Evolutionary conservation across 2,797 vertebrate species (phyloP).

Genomic region (Premnoplex brunnescens): DNA sequence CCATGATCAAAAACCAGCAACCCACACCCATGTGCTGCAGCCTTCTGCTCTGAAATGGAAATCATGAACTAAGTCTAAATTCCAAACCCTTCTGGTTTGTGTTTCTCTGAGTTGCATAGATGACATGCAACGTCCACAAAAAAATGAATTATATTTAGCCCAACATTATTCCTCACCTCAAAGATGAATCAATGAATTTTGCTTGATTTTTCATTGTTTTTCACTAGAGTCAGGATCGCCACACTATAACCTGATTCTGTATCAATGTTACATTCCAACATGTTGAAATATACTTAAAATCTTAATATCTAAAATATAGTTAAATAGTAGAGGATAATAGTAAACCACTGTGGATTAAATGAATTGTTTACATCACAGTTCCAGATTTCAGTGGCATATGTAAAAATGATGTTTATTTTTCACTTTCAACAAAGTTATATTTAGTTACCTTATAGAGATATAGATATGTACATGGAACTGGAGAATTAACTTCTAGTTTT

Average conservation of each 20-base stretch:
- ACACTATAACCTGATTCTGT: neutral
- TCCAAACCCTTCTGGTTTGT: neutral
- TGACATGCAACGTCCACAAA: neutral
- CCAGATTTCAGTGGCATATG: neutral
- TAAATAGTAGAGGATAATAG: neutral
- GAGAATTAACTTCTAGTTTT: neutral
- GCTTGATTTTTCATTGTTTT: neutral
- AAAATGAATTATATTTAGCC: neutral
- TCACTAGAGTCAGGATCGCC: neutral
- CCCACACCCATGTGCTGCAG: neutral
- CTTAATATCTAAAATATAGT: neutral
- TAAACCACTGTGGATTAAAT: neutral
- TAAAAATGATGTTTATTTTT: neutral
- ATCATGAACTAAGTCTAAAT: neutral
- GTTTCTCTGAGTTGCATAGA: neutral
- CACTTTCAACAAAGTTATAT: neutral
- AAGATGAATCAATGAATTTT: neutral
- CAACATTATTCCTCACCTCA: neutral
- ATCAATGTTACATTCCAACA: neutral
- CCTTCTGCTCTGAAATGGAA: neutral
- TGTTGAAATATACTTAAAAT: neutral
- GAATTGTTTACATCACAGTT: neutral
- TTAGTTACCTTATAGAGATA: neutral
- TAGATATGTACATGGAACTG: neutral
- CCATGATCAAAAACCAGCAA: neutral